phyloP scores from a whole-genome alignment of 2,888 invertebrate species.

The Agonopterix subpropinquella region DNA sequence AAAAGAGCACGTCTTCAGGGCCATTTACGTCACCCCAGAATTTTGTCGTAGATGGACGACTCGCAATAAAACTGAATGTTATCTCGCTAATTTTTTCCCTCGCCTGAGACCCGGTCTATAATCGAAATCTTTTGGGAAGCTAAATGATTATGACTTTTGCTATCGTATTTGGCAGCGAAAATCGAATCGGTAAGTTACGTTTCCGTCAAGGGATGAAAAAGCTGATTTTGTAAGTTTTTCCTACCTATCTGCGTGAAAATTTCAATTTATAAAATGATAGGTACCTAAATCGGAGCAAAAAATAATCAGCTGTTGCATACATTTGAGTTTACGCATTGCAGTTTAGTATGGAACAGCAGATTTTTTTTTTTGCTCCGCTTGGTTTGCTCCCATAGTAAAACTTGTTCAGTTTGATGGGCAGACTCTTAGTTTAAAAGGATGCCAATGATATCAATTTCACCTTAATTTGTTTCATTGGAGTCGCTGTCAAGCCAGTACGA shows the following conservation, averaged over 20 bases:
- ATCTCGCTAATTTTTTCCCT: constrained; percentile 56
- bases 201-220: constrained; percentile 19
- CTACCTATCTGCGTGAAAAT: not conserved
- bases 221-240: constrained; percentile 18
- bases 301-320: no score
- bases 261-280: no score
- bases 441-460: no score
- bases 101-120: constrained; percentile 26
- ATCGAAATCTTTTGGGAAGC: constrained; percentile 25
- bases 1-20: constrained; percentile 32
- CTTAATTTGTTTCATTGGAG: no score
- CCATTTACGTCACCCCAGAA: constrained; percentile 48
- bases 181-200: constrained; percentile 28
- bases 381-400: no score
- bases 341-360: no score
- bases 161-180: constrained; percentile 23
- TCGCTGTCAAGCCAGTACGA: no score
- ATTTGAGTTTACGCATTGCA: no score
- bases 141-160: constrained; percentile 33
- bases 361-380: no score
- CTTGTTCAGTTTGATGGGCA: no score
- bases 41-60: constrained; percentile 44
- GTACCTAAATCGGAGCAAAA: no score
- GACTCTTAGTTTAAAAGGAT: no score
- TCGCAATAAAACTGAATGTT: constrained; percentile 55